Conservation (phyloP, 2,888 invertebrate species). For the Epirrhoe tristata region DNA sequence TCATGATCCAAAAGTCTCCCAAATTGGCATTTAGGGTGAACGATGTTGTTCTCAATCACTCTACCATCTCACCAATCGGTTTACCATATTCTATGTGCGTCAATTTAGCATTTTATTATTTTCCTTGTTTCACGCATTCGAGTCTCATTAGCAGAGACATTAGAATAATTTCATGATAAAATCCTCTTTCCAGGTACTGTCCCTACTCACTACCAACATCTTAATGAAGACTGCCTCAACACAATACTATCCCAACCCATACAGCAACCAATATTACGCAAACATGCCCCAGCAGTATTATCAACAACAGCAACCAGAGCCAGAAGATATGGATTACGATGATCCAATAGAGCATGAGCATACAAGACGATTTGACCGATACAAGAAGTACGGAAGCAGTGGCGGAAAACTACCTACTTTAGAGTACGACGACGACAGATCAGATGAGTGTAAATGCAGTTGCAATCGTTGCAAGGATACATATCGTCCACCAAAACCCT, state of each 20-base stretch:
- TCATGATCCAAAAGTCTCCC: too few species aligned
- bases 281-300: slow-evolving; percentile 32
- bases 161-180: background rate
- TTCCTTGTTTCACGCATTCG: too few species aligned
- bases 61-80: too few species aligned
- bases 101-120: too few species aligned
- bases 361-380: slow-evolving; percentile 18
- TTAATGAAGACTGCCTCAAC: slow-evolving; percentile 20
- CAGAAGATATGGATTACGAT: slow-evolving; percentile 19
- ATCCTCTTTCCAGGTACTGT: slow-evolving; percentile 31
- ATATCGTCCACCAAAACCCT: slow-evolving; percentile 42
- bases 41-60: too few species aligned
- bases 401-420: slow-evolving; percentile 10
- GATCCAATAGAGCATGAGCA: slow-evolving; percentile 33
- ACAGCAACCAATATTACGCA: slow-evolving; percentile 28
- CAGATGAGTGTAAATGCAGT: slow-evolving; percentile 54
- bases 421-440: slow-evolving; percentile 42
- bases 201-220: slow-evolving; percentile 28
- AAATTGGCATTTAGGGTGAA: too few species aligned
- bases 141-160: too few species aligned
- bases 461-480: slow-evolving; percentile 52
- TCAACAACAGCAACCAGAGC: slow-evolving; percentile 9
- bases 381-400: slow-evolving; percentile 23
- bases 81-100: too few species aligned
- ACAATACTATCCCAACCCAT: slow-evolving; percentile 25